Percentiles rank a stretch among this genome's conserved stretches.
phyloP scores from a whole-genome alignment of 2,113 vertebrate genomes.

The Redunca redunca region DNA sequence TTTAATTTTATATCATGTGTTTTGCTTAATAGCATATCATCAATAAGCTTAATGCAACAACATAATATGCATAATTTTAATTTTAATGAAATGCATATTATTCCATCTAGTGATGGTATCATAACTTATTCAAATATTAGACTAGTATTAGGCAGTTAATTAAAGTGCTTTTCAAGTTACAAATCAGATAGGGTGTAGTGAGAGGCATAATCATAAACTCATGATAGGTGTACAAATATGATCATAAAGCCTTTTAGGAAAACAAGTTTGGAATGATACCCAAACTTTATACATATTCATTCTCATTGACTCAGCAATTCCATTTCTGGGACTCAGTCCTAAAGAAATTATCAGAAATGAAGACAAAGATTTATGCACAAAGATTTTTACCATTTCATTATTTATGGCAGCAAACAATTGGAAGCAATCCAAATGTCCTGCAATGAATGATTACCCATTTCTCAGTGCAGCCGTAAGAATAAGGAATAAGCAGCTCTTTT shows the following conservation, averaged over 20 bases:
- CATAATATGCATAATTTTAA: slow-evolving; percentile 28
- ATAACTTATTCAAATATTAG: slow-evolving; percentile 41
- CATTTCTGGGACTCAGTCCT: slow-evolving; percentile 48
- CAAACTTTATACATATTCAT: slow-evolving; percentile 30
- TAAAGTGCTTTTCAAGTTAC: slow-evolving; percentile 27
- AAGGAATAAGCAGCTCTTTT: neutral
- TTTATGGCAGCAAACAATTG: slow-evolving; percentile 54
- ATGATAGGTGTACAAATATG: neutral
- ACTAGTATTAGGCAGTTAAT: neutral
- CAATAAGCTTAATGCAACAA: slow-evolving; percentile 58
- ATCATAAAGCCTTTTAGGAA: slow-evolving; percentile 14
- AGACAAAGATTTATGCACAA: slow-evolving; percentile 59
- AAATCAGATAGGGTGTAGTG: neutral
- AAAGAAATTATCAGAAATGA: slow-evolving; percentile 62
- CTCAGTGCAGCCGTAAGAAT: neutral
- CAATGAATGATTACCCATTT: slow-evolving; percentile 33
- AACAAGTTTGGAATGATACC: slow-evolving; percentile 18
- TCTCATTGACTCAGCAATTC: slow-evolving; percentile 35
- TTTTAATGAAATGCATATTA: slow-evolving; percentile 45
- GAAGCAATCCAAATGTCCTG: slow-evolving; percentile 25
- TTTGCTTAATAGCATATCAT: slow-evolving; percentile 49
- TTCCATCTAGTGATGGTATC: slow-evolving; percentile 7
- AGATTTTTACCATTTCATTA: slow-evolving; percentile 56
- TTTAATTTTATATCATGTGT: slow-evolving; percentile 22
- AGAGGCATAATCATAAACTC: neutral